Percentiles rank a stretch among this genome's conserved stretches.
These are phyloP conservation scores for Drosophila rufa DNA, from an alignment of 1,140 invertebrate species.

Conservation along the genomic window DNA sequence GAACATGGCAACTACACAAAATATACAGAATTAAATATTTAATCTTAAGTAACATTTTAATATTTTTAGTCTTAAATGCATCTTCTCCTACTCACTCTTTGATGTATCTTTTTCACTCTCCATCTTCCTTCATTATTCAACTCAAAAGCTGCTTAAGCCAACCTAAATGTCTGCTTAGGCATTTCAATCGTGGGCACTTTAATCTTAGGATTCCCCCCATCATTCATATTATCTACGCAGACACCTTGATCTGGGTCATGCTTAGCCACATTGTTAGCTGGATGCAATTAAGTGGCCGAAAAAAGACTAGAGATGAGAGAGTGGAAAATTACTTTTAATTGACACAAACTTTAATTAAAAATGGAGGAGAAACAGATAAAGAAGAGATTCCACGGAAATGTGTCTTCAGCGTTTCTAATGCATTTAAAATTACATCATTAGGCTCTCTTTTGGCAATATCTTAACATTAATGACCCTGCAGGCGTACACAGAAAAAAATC, in stretches of 20 bases:
- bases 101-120: conserved; percentile 8
- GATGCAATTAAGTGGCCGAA: conserved; percentile 50
- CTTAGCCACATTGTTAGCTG: conserved; percentile 53
- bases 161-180: conserved; percentile 41
- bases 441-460: conserved; percentile 24
- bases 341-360: conserved; percentile 67
- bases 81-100: neutral
- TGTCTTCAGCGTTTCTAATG: conserved; percentile 31
- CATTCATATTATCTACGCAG: conserved; percentile 28
- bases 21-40: too few relatives aligned
- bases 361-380: conserved; percentile 24
- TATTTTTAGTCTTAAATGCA: neutral
- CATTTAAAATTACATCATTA: conserved; percentile 55
- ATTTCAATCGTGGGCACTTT: conserved; percentile 34
- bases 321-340: conserved; percentile 73
- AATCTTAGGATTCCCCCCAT: conserved; percentile 46
- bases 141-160: conserved; percentile 20
- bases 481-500: neutral
- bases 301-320: conserved; percentile 35
- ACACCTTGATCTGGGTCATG: conserved; percentile 49
- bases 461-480: neutral
- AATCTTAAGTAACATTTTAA: neutral
- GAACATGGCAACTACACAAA: neutral
- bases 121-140: conserved; percentile 1
- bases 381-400: conserved; percentile 33